phyloP scores from a whole-genome alignment of 2,797 vertebrate genomes.

The Zalophus californianus region DNA sequence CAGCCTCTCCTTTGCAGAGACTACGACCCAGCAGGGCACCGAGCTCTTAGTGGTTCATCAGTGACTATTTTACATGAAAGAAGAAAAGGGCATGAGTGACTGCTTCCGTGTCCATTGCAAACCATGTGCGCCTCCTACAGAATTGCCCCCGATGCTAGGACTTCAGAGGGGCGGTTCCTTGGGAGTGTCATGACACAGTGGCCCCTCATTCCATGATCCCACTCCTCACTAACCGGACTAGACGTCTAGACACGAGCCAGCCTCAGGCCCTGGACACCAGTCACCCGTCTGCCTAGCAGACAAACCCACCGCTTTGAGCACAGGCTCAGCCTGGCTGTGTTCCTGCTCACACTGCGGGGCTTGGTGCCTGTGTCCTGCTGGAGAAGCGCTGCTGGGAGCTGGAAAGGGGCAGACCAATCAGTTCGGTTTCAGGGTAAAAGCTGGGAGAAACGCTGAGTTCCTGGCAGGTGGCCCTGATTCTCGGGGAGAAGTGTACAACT shows the following conservation, averaged over 20 bases:
- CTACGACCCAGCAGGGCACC: too few species aligned
- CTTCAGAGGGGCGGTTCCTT: too few species aligned
- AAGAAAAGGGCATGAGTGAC: background rate
- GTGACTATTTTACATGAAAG: background rate
- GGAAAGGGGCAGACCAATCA: background rate
- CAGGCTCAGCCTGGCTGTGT: background rate
- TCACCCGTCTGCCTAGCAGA: background rate
- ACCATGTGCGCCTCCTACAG: background rate
- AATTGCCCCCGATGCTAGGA: background rate
- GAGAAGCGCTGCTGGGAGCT: fast-evolving
- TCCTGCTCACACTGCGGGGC: too few species aligned
- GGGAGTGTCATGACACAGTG: background rate
- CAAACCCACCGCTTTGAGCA: background rate
- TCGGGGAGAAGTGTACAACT: background rate
- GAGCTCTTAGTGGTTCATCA: background rate
- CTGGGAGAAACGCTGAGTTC: too few species aligned
- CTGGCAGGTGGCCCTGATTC: background rate
- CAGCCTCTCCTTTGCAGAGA: background rate
- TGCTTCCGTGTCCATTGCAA: background rate
- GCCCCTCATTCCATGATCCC: background rate
- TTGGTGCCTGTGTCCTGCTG: background rate
- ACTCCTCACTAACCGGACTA: fast-evolving
- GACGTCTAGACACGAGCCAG: background rate
- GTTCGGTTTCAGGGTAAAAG: background rate
- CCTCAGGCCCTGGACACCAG: background rate